Percentiles rank a stretch among this genome's conserved stretches.
phyloP scores from a whole-genome alignment of 1,140 invertebrate species.

The Reticulitermes speratus region DNA sequence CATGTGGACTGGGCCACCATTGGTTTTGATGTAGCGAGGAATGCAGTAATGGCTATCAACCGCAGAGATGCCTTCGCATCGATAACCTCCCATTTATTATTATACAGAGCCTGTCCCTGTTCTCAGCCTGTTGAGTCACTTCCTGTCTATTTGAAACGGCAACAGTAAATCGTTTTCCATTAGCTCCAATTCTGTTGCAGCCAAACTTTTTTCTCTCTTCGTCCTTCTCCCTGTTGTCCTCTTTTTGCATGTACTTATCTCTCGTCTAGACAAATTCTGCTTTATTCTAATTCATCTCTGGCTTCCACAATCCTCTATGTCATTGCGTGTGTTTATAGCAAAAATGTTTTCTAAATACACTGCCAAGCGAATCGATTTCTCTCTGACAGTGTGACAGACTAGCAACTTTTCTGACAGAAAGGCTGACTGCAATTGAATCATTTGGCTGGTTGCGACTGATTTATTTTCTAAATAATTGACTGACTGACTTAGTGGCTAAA shows the following conservation, averaged over 20 bases:
- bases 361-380: neutral
- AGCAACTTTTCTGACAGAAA: no score
- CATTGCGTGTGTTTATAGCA: neutral
- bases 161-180: neutral
- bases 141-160: neutral
- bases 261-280: neutral
- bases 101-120: neutral
- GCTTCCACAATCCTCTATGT: neutral
- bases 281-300: neutral
- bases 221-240: no score
- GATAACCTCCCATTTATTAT: neutral
- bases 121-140: neutral
- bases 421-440: no score
- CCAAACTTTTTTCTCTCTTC: neutral
- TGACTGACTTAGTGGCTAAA: no score
- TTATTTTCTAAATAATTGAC: no score
- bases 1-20: neutral
- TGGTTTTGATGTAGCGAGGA: neutral
- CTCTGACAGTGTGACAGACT: no score
- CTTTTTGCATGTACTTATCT: neutral
- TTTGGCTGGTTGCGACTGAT: no score
- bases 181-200: neutral
- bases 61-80: no score
- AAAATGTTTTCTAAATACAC: neutral
- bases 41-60: neutral